Conservation (phyloP, 2,797 vertebrate species). For the Alfaro cultratus region DNA sequence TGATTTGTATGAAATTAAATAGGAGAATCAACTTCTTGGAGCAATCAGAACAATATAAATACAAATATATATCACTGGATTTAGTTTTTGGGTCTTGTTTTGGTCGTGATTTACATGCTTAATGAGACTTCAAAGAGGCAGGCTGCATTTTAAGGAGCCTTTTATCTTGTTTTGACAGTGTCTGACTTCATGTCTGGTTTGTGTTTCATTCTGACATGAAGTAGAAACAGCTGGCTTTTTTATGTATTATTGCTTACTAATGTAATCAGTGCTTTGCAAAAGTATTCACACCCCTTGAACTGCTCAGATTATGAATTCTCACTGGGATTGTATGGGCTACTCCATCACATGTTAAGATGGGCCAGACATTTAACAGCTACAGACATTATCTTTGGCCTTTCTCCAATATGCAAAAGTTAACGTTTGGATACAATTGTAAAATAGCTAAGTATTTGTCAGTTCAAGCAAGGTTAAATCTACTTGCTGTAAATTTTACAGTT, state of each 20-base stretch:
- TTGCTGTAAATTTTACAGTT: background rate
- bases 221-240: background rate
- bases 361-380: background rate
- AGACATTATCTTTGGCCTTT: background rate
- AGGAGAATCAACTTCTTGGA: background rate
- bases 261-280: background rate
- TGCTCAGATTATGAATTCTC: background rate
- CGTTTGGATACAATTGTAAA: background rate
- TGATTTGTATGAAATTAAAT: background rate
- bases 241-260: background rate
- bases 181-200: conserved; percentile 1
- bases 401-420: background rate
- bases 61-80: background rate
- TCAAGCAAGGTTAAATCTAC: background rate
- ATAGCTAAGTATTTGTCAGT: background rate
- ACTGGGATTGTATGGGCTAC: background rate
- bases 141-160: background rate
- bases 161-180: conserved; percentile 5
- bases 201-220: conserved; percentile 18
- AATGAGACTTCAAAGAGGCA: background rate
- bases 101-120: background rate
- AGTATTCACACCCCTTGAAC: background rate
- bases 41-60: background rate
- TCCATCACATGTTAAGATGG: background rate
- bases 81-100: background rate